Evolutionary conservation across 2,113 vertebrate species (phyloP).

Genomic region (Psittacula cyanocephala): DNA sequence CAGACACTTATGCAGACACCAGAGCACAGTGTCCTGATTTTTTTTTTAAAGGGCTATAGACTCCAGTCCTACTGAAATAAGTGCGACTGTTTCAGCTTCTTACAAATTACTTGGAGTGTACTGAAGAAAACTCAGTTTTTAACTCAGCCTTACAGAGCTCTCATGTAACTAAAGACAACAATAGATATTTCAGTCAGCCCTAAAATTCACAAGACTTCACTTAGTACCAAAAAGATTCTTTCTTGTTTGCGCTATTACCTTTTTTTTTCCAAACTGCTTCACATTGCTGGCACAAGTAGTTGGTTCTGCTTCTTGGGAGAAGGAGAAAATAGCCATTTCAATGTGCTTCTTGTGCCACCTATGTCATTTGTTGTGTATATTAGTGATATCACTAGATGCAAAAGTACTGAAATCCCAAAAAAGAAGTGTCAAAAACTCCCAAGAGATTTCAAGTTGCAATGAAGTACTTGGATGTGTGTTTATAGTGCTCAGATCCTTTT

Average conservation of each 20-base stretch:
- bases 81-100: background rate
- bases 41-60: background rate
- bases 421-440: background rate
- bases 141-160: background rate
- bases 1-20: conserved; percentile 15
- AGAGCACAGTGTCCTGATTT: conserved; percentile 1
- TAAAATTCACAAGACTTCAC: background rate
- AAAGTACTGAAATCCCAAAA: background rate
- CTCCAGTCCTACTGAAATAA: background rate
- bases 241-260: background rate
- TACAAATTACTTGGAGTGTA: background rate
- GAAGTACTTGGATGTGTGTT: background rate
- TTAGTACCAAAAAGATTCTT: background rate
- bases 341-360: background rate
- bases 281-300: background rate
- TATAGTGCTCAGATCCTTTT: background rate
- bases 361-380: background rate
- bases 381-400: background rate
- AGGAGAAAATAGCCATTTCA: background rate
- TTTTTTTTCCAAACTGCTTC: background rate
- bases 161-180: background rate
- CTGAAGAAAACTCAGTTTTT: background rate
- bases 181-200: background rate
- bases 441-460: background rate
- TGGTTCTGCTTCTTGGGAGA: background rate